Conservation (phyloP, 2,888 invertebrate genomes). For the Drosophila neotestacea region DNA sequence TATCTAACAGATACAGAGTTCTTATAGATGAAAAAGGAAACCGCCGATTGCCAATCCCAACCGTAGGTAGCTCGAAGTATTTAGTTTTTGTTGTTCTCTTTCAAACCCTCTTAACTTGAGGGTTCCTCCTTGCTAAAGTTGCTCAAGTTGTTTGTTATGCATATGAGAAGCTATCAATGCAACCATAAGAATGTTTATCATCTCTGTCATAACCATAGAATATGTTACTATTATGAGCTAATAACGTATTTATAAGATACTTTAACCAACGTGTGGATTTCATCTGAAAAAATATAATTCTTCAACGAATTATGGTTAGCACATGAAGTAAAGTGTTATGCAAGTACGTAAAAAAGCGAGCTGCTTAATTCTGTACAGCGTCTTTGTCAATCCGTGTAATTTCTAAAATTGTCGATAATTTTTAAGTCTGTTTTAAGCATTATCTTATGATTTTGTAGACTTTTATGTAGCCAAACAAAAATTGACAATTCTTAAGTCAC, state of each 20-base stretch:
- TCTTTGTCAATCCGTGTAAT: no score
- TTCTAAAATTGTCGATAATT: no score
- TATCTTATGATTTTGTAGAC: slow-evolving; percentile 5
- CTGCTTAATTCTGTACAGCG: no score
- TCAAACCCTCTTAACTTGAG: not conserved
- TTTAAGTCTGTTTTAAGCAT: not conserved
- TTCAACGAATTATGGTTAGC: not conserved
- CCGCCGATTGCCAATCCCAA: slow-evolving; percentile 43
- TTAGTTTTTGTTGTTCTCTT: slow-evolving; percentile 17
- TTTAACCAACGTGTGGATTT: slow-evolving; percentile 28
- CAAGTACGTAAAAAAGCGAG: no score
- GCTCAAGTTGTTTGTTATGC: slow-evolving; percentile 41
- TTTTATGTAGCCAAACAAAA: slow-evolving; percentile 73
- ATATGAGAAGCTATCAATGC: slow-evolving; percentile 41
- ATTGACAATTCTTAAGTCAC: not conserved
- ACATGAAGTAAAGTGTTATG: not conserved
- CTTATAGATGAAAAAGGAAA: slow-evolving; percentile 51
- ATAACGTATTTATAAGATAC: slow-evolving; percentile 14
- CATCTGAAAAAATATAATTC: not conserved
- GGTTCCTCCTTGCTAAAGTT: slow-evolving; percentile 24
- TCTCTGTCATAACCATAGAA: slow-evolving; percentile 13
- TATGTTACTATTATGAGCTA: not conserved
- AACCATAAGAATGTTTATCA: slow-evolving; percentile 19
- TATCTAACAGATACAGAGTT: slow-evolving; percentile 65
- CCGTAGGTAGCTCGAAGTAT: slow-evolving; percentile 45